phyloP scores from a whole-genome alignment of 1,140 invertebrate genomes.

The Heterodera carotae region DNA sequence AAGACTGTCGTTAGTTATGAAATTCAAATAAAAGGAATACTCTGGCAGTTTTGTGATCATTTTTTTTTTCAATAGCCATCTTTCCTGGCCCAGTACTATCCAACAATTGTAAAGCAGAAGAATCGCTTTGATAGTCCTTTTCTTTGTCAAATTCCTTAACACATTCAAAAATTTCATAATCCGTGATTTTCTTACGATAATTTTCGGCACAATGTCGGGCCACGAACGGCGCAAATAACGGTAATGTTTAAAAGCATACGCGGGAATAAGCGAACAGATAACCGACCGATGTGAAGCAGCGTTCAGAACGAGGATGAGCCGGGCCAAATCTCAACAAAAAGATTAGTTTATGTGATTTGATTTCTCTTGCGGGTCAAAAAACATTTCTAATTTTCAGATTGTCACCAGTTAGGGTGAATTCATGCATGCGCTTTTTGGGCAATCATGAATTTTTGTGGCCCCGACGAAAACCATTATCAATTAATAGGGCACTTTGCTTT shows the following conservation, averaged over 20 bases:
- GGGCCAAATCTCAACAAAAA: slow-evolving; percentile 81
- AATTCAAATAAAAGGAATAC: background rate
- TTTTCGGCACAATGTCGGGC: slow-evolving; percentile 66
- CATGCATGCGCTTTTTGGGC: too few species aligned
- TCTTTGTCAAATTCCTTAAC: slow-evolving; percentile 38
- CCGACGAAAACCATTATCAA: too few species aligned
- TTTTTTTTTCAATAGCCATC: slow-evolving; percentile 6
- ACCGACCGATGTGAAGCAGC: slow-evolving; percentile 85
- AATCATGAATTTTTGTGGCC: too few species aligned
- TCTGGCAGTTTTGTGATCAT: background rate
- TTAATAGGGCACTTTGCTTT: too few species aligned
- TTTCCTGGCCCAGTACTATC: background rate
- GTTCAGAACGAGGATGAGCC: slow-evolving; percentile 90
- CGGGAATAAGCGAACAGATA: slow-evolving; percentile 86
- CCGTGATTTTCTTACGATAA: slow-evolving; percentile 32
- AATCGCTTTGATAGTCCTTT: slow-evolving; percentile 23
- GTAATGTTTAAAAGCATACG: slow-evolving; percentile 86
- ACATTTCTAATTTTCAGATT: too few species aligned
- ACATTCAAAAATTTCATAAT: slow-evolving; percentile 22
- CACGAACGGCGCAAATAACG: slow-evolving; percentile 42
- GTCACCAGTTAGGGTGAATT: too few species aligned
- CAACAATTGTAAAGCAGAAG: background rate
- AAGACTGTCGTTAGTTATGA: background rate
- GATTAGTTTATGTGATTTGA: too few species aligned
- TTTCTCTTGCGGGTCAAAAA: too few species aligned